Base-by-base conservation (phyloP, 2,113 vertebrate species). In the Glaucomys volans region DNA sequence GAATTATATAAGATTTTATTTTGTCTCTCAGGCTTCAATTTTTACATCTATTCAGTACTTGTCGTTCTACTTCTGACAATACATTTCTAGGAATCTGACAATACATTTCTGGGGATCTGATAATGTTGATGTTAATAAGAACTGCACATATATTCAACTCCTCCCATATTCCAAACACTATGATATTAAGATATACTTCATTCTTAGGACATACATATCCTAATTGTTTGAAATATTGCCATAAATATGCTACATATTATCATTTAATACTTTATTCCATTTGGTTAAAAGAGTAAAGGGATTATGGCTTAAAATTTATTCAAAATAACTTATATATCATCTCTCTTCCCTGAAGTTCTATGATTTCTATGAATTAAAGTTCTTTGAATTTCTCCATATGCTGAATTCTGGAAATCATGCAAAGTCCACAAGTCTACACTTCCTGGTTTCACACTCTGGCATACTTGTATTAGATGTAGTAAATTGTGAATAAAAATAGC, bases 301-400 rank as follows among this genome's bases (percentile, higher is more conserved):
- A 40, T 81, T 44, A 74, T 83, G 11, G 87, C 79, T 44, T 79
- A 13, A 83, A 69, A 67, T 79, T 66, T 47, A 96, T 57, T 87
- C 22, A 93, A 42, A 69, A 92, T 86, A 93, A 82, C 24, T 85
- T 77, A 91, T 3, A 24, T 85, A n/a, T 54, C 40, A 62, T 80
- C 62, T 84, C 30, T 85, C 89, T 54, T 69, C 32, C 13, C 32
- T 64, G 59, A 57, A 57, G 54, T 57, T 57, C 54, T 57, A 57
- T 54, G 18, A 54, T 54, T 54, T 20, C 54, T 54, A 54, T 54
- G 18, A 54, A 18, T 37, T 75, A 87, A 74, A 91, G 2, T 18
- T 85, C 72, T 52, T 64, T 85, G 37, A 71, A 64, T 26, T 80
- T 50, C 4, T 26, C n/a, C 74, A 2, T 18, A 47, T 32, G 42